phyloP scores from a whole-genome alignment of 1,140 invertebrate species.

The Calliopsis andreniformis region DNA sequence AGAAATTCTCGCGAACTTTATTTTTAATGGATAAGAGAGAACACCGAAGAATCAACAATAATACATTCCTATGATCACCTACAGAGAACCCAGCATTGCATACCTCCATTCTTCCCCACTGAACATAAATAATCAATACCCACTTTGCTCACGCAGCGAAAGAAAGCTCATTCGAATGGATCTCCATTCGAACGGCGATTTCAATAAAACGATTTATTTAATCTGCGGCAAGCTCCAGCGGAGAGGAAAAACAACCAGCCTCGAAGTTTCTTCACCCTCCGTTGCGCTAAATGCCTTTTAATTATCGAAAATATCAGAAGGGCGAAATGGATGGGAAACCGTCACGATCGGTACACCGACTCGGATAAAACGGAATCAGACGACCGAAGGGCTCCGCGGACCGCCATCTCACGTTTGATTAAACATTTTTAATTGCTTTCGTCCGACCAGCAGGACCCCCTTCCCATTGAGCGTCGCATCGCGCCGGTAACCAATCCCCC shows the following conservation, averaged over 20 bases:
- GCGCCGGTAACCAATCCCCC: constrained; percentile 1
- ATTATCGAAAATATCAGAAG: neutral
- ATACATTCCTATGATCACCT: too few relatives aligned
- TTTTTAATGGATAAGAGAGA: too few relatives aligned
- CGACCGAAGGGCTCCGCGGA: constrained; percentile 7
- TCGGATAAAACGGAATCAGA: constrained; percentile 25
- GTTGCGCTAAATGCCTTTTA: constrained; percentile 18
- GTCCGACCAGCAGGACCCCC: constrained; percentile 52
- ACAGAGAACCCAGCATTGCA: too few relatives aligned
- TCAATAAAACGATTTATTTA: too few relatives aligned
- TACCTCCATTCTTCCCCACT: too few relatives aligned
- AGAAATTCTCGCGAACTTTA: neutral
- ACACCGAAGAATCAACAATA: too few relatives aligned
- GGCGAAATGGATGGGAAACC: neutral
- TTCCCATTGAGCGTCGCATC: constrained; percentile 13
- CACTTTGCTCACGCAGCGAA: too few relatives aligned
- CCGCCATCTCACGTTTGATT: constrained; percentile 56
- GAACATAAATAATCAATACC: too few relatives aligned
- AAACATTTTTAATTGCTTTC: constrained; percentile 67
- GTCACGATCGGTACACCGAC: neutral
- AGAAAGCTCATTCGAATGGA: too few relatives aligned
- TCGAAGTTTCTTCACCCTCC: neutral
- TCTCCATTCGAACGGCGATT: too few relatives aligned
- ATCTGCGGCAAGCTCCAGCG: too few relatives aligned
- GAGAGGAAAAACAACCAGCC: too few relatives aligned